These are phyloP conservation scores for Ornithorhynchus anatinus DNA, from an alignment of 2,113 vertebrate species.

Conservation along the genomic window DNA sequence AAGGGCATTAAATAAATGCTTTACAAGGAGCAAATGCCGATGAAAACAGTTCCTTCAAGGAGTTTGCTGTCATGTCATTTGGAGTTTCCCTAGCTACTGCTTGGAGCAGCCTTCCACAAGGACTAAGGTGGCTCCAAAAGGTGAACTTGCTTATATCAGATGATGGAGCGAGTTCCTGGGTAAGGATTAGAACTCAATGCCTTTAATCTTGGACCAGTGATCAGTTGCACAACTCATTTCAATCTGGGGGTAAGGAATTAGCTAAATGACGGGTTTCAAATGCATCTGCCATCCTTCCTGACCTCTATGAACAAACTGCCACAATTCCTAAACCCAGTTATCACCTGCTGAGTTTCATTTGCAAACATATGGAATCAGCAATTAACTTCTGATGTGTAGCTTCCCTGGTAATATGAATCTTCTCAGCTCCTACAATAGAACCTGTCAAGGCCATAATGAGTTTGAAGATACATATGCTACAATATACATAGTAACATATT, in stretches of 20 bases:
- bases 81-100: too few relatives aligned
- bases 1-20: background rate
- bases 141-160: too few relatives aligned
- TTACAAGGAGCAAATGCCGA: background rate
- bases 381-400: conserved; percentile 53
- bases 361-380: conserved; percentile 46
- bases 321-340: conserved; percentile 19
- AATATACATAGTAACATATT: conserved; percentile 34
- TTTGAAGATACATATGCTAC: conserved; percentile 27
- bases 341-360: conserved; percentile 30
- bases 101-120: too few relatives aligned
- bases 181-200: background rate
- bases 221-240: background rate
- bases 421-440: conserved; percentile 40
- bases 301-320: conserved; percentile 3
- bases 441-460: conserved; percentile 21
- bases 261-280: background rate
- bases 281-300: background rate
- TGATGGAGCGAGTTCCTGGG: background rate
- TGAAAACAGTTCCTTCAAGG: background rate
- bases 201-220: background rate
- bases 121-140: too few relatives aligned
- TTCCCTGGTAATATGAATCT: conserved; percentile 34
- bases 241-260: background rate
- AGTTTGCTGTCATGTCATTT: too few relatives aligned